Evolutionary conservation across 2,797 vertebrate genomes (phyloP).

Genomic region (Vultur gryphus): DNA sequence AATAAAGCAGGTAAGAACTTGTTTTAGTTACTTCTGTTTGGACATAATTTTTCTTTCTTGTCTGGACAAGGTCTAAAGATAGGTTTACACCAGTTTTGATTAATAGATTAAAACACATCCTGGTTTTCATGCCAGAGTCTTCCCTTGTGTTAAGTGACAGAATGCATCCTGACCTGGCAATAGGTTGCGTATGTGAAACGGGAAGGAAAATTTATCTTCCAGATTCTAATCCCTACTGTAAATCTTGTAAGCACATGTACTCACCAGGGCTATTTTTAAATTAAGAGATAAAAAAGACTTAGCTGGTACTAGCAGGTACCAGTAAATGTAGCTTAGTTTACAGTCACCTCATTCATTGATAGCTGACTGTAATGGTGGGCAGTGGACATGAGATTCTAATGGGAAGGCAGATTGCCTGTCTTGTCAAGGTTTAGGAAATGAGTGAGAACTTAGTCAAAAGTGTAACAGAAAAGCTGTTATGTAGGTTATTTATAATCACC

Average conservation of each 20-base stretch:
- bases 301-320: slow-evolving; percentile 42
- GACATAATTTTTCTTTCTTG: slow-evolving; percentile 40
- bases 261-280: neutral
- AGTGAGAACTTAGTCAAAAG: slow-evolving; percentile 32
- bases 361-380: neutral
- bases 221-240: slow-evolving; percentile 49
- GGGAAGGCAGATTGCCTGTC: slow-evolving; percentile 7
- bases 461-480: slow-evolving; percentile 51
- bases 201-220: slow-evolving; percentile 50
- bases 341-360: neutral
- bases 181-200: neutral
- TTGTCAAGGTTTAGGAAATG: slow-evolving; percentile 21
- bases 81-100: slow-evolving; percentile 37
- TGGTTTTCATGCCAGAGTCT: slow-evolving; percentile 27
- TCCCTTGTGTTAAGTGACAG: slow-evolving; percentile 25
- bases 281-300: slow-evolving; percentile 26
- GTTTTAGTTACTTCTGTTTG: slow-evolving; percentile 14
- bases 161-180: slow-evolving; percentile 33
- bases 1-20: slow-evolving; percentile 22
- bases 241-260: slow-evolving; percentile 26
- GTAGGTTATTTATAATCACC: slow-evolving; percentile 31
- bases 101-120: slow-evolving; percentile 42
- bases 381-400: neutral
- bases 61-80: slow-evolving; percentile 42
- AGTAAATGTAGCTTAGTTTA: neutral